Evolutionary conservation across 2,888 invertebrate species (phyloP), one percentile per base, ranked within the genome.

Genomic region (Notocelia uddmanniana): DNA sequence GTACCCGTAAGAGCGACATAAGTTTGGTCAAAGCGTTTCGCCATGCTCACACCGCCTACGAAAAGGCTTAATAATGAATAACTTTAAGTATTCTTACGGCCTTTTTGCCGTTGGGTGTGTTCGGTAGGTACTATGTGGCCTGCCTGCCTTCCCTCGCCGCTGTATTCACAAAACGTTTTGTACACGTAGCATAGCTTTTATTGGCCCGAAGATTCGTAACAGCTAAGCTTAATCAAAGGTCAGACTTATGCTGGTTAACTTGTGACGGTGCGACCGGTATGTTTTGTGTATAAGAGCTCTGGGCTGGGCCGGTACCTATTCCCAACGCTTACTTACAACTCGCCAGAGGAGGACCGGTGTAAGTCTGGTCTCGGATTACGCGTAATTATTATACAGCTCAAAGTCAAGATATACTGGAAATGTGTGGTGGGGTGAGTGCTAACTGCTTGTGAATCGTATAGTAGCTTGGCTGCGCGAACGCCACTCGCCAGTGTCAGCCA

Each of bases 401-500:
- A 5, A 1, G 13, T 10, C 15, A 19, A 19, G 19, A 58, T 58
- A 58, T 37, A 37, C 37, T 21, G 15, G 45, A n/a, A n/a, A 8
- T 45, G 13, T 8, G n/a, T n/a, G 45, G 45, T 45, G 45, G 45
- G 45, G 45, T 45, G 1, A 45, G 45, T 45, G n/a, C 45, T n/a
- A 45, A 45, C 45, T 13, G 45, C 8, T 45, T 45, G 13, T 45
- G n/a, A 45, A 45, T 45, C 13, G 6, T n/a, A 45, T 45, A 45
- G 41, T 1, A 41, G n/a, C n/a, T n/a, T 8, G 81, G 77, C 76
- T 76, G 77, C 76, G 70, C 52, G 50, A 0, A 26, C 70, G 66
- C 70, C 70, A 71, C 58, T 71, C 58, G 64, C 52, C 79, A 79
- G 77, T 81, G 78, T 79, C 82, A 80, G 83, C 78, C 81, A 91